Evolutionary conservation across 2,888 invertebrate genomes (phyloP).

Genomic region (Yponomeuta plumbellus): DNA sequence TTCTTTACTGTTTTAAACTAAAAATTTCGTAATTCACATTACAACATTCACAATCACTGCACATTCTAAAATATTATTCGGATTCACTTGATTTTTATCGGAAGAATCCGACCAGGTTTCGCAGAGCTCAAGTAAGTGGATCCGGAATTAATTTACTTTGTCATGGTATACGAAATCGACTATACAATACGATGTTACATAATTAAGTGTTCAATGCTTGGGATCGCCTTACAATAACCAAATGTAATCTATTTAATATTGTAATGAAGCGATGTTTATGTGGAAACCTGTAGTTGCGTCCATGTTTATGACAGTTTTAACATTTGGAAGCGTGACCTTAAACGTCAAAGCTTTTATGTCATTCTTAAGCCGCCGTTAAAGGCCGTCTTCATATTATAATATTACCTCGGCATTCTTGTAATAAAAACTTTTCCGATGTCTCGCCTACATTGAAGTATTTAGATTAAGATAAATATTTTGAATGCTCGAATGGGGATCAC

Average conservation of each 20-base stretch:
- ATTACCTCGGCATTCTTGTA: not conserved
- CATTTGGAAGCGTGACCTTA: not conserved
- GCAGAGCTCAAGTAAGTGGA: too few species aligned
- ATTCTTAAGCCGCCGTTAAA: conserved; percentile 8
- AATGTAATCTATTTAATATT: conserved; percentile 2
- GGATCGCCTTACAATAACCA: not conserved
- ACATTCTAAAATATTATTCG: too few species aligned
- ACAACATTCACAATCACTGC: too few species aligned
- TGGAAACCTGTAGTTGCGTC: not conserved
- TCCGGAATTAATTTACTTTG: not conserved
- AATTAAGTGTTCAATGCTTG: not conserved
- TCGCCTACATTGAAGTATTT: too few species aligned
- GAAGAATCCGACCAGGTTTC: too few species aligned
- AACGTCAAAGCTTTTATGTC: not conserved
- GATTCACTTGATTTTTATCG: too few species aligned
- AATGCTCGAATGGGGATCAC: too few species aligned
- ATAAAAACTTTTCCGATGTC: not conserved
- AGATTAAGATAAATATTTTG: too few species aligned
- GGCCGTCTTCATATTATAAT: conserved; percentile 5
- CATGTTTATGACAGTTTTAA: not conserved
- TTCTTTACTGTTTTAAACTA: too few species aligned
- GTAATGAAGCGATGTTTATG: not conserved
- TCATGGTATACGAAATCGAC: not conserved
- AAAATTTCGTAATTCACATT: too few species aligned
- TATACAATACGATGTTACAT: not conserved